Evolutionary conservation across 2,113 vertebrate genomes (phyloP).

Genomic region (Regulus satrapa): DNA sequence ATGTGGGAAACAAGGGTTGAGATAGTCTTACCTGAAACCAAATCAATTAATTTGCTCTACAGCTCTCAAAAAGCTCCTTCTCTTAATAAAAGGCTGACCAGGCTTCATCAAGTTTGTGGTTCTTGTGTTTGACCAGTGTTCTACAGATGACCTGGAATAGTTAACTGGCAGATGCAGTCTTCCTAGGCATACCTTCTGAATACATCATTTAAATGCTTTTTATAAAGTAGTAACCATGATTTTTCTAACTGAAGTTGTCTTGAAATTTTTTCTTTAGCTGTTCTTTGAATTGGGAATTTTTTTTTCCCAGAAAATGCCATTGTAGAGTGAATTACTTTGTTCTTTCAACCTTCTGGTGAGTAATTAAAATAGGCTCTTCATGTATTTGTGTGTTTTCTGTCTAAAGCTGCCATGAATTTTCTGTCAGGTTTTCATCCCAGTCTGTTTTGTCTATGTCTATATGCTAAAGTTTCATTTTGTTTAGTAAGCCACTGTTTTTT

Average conservation of each 20-base stretch:
- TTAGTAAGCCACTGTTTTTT: background rate
- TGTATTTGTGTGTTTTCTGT: background rate
- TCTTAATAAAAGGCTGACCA: slow-evolving; percentile 28
- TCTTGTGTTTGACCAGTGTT: background rate
- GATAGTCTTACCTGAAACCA: slow-evolving; percentile 43
- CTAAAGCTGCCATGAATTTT: background rate
- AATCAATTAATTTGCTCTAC: slow-evolving; percentile 49
- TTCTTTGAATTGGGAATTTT: background rate
- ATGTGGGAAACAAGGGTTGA: slow-evolving; percentile 50
- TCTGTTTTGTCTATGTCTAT: background rate
- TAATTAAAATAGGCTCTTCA: background rate
- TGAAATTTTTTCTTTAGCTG: background rate
- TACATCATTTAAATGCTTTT: slow-evolving; percentile 7
- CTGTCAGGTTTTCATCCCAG: background rate
- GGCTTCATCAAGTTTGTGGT: slow-evolving; percentile 19
- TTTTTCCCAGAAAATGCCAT: background rate
- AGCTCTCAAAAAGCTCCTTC: slow-evolving; percentile 24
- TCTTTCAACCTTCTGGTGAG: background rate
- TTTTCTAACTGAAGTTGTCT: background rate
- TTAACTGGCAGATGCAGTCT: slow-evolving; percentile 8
- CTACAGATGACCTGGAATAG: background rate
- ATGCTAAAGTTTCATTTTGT: background rate
- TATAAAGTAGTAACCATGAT: background rate
- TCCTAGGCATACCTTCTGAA: background rate
- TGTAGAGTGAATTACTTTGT: background rate